Conservation (phyloP, 2,113 vertebrate species). For the Gopherus flavomarginatus region DNA sequence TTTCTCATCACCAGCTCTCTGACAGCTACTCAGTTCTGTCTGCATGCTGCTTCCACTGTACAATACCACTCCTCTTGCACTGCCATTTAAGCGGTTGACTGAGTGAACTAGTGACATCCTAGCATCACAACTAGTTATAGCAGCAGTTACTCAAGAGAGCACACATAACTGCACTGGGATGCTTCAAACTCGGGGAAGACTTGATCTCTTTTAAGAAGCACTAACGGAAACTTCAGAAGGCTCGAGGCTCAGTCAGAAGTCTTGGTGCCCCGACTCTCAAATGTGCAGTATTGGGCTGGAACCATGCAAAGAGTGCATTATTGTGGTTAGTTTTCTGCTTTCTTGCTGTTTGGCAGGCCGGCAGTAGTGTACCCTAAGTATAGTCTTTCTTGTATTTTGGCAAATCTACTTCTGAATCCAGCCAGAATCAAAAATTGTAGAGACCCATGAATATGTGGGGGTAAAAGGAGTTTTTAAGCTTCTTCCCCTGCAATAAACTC, state of each 20-base stretch:
- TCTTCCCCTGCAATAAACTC: neutral
- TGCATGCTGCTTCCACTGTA: neutral
- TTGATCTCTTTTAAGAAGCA: neutral
- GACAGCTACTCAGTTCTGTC: neutral
- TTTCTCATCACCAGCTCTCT: neutral
- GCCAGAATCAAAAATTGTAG: neutral
- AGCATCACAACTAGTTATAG: neutral
- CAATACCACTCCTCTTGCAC: neutral
- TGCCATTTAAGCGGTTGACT: neutral
- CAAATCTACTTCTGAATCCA: neutral
- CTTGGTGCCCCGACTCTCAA: neutral
- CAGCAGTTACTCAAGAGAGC: neutral
- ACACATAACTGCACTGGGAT: neutral
- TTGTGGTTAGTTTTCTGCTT: neutral
- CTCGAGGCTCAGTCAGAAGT: neutral
- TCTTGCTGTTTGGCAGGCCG: neutral
- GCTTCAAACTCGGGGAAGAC: neutral
- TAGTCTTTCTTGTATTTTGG: neutral
- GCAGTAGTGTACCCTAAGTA: rapidly evolving
- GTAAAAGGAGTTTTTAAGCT: neutral
- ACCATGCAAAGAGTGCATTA: rapidly evolving
- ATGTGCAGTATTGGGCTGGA: neutral
- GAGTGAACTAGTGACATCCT: neutral
- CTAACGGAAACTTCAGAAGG: neutral
- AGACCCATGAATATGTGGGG: neutral